Conservation (phyloP, 2,888 invertebrate species). For the Neoaliturus tenellus region DNA sequence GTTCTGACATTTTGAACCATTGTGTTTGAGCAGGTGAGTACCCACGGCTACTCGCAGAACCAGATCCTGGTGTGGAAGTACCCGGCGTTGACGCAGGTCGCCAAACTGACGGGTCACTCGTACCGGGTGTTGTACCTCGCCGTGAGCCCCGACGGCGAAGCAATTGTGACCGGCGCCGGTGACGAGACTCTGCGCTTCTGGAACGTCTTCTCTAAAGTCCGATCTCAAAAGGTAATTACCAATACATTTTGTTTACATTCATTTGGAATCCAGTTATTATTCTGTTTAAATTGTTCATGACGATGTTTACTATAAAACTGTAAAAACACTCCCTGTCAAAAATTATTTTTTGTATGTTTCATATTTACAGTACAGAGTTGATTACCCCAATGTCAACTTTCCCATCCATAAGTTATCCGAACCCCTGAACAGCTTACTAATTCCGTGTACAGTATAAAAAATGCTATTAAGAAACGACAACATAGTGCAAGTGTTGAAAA, state of each 20-base stretch:
- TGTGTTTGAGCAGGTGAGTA: slow-evolving; percentile 76
- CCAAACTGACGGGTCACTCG: slow-evolving; percentile 97
- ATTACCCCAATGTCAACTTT: no score
- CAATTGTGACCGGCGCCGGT: slow-evolving; percentile 99
- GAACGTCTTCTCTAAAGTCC: slow-evolving; percentile 97
- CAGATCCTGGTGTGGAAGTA: slow-evolving; percentile 99
- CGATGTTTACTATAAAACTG: background rate
- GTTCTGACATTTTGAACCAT: no score
- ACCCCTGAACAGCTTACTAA: no score
- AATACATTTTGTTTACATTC: no score
- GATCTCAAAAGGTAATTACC: slow-evolving; percentile 65
- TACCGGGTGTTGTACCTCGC: slow-evolving; percentile 97
- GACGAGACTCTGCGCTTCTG: slow-evolving; percentile 99
- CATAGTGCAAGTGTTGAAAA: no score
- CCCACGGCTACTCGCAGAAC: slow-evolving; percentile 99
- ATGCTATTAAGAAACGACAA: no score
- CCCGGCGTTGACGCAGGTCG: slow-evolving; percentile 93
- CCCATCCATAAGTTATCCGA: no score
- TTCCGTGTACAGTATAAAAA: no score
- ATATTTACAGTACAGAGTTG: no score
- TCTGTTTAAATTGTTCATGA: background rate
- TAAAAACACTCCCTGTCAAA: background rate
- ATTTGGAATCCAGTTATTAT: background rate
- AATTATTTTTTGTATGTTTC: no score
- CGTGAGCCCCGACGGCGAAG: slow-evolving; percentile 98